Evolutionary conservation across 2,797 vertebrate species (phyloP), one percentile per base, ranked within the genome.

Genomic region (Manis pentadactyla): DNA sequence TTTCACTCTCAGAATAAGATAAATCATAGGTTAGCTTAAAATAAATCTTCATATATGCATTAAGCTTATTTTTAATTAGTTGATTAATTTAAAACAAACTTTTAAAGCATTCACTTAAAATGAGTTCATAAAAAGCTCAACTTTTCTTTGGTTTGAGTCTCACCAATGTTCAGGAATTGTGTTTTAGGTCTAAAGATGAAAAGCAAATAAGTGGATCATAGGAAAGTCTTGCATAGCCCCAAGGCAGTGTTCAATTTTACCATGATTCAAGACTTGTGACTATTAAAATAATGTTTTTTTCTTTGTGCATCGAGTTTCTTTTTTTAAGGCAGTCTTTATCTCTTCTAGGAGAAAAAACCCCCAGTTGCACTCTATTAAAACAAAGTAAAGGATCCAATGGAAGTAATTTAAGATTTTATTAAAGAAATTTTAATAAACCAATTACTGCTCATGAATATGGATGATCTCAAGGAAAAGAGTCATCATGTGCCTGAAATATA

Each of bases 371-470:
- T 92, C 93, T 85, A 71, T 90, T 89, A 96, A 93, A 95, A 91
- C 55, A 96, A 95, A 92, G 84, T 93, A 94, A 97, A 93, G 73
- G 79, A 93, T 94, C 91, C 92, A 95, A 69, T 97, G 92, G 92
- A 96, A 90, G 79, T 96, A 94, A 97, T 97, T 46, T 97, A 97
- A 95, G 88, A 93, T 93, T 97, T 95, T 98, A 96, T 97, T 97
- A 97, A 96, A 86, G 96, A 96, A 97, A 93, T 97, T 97, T 95
- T 97, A 97, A 96, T 97, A 92, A 95, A 96, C 95, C 93, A 96
- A 83, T 97, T 97, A 97, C 25, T 86, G 37, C 81, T 97, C 64
- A 97, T 97, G 94, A 92, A 94, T 97, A 97, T 98, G 97, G 96
- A 98, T 97, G 97, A 94, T 93, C 87, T 97, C 77, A 94, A 85